Percentiles rank a stretch among this genome's conserved stretches.
These are phyloP conservation scores for Trichomycterus rosablanca DNA, from an alignment of 2,113 vertebrate species.

Conservation along the genomic window DNA sequence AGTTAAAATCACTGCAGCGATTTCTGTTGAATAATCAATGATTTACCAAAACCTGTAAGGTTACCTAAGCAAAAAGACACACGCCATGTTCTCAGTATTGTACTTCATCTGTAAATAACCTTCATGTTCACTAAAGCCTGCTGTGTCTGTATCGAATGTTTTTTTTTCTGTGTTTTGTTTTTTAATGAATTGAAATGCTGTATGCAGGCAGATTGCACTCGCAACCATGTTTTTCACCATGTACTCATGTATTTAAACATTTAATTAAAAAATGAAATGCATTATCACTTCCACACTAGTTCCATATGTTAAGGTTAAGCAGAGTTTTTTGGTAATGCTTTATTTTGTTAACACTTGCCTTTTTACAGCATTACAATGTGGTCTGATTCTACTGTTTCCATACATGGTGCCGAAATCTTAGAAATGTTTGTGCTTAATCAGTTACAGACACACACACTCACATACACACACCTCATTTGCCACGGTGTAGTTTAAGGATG, in stretches of 20 bases:
- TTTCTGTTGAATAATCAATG: too few species aligned
- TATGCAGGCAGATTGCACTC: too few species aligned
- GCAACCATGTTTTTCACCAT: constrained; percentile 58
- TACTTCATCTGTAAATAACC: constrained; percentile 38
- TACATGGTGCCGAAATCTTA: background rate
- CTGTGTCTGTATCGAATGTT: constrained; percentile 44
- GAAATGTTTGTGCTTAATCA: constrained; percentile 32
- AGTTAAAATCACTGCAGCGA: too few species aligned
- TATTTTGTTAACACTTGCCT: background rate
- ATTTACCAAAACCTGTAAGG: too few species aligned
- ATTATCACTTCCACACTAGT: constrained; percentile 53
- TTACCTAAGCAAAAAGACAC: too few species aligned
- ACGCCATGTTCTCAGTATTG: constrained; percentile 23
- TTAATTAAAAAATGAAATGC: constrained; percentile 59
- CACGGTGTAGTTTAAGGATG: constrained; percentile 11
- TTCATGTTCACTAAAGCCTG: constrained; percentile 13
- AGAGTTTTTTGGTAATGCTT: background rate
- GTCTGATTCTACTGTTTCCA: constrained; percentile 36
- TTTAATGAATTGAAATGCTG: too few species aligned
- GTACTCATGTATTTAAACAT: constrained; percentile 56
- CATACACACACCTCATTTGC: background rate
- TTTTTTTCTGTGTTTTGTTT: too few species aligned
- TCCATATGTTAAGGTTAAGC: constrained; percentile 12
- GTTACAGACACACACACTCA: background rate
- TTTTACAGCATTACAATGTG: background rate